phyloP scores from a whole-genome alignment of 2,113 vertebrate genomes.

The Anolis sagrei region DNA sequence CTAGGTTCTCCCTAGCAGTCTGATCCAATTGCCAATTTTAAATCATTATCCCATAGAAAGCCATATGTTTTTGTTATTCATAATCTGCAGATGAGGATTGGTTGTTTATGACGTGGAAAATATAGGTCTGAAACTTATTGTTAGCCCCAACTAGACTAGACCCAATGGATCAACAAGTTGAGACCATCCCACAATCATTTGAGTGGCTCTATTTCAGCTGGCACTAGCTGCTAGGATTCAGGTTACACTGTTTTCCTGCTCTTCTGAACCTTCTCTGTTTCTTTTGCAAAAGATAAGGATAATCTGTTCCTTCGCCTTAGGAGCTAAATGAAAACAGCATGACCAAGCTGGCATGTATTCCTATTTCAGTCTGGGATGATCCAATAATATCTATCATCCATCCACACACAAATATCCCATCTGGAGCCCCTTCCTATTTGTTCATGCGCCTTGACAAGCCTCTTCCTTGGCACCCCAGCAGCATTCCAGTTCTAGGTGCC shows the following conservation, averaged over 20 bases:
- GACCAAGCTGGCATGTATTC: neutral
- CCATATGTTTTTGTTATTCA: neutral
- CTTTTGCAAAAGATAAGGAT: neutral
- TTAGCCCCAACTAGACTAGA: too few species aligned
- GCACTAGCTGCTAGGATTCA: too few species aligned
- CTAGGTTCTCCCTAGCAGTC: neutral
- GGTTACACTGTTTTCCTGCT: neutral
- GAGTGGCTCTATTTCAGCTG: too few species aligned
- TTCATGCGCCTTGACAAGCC: too few species aligned
- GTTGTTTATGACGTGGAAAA: neutral
- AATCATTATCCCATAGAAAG: neutral
- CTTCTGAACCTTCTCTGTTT: neutral
- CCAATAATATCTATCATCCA: neutral
- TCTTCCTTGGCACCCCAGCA: too few species aligned
- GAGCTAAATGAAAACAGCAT: neutral
- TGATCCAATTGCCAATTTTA: neutral
- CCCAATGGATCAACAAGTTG: too few species aligned
- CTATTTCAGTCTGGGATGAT: neutral
- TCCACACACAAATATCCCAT: neutral
- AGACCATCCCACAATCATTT: too few species aligned
- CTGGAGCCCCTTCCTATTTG: neutral
- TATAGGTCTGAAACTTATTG: too few species aligned
- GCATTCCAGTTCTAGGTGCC: too few species aligned
- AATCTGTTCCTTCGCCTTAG: neutral
- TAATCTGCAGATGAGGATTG: neutral